These are phyloP conservation scores for Pelecanus crispus DNA, from an alignment of 2,113 vertebrate genomes.

Conservation along the genomic window DNA sequence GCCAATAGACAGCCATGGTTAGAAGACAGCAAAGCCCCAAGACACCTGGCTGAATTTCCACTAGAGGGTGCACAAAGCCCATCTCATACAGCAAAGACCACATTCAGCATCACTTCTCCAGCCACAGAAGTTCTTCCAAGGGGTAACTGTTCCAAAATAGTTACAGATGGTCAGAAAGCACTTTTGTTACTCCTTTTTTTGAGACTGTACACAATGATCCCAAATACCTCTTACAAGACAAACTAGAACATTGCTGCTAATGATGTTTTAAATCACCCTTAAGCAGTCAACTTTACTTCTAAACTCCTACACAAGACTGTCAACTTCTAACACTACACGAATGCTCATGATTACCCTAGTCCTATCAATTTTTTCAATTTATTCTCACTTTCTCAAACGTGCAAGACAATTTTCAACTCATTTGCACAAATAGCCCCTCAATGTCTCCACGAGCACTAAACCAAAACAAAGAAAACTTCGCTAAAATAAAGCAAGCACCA, in stretches of 20 bases:
- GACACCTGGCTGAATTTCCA: background rate
- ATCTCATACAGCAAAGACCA: background rate
- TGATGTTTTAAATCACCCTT: background rate
- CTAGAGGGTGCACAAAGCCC: slow-evolving; percentile 57
- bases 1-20: accelerated
- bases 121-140: no score
- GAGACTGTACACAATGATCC: background rate
- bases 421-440: background rate
- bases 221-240: background rate
- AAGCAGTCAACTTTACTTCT: background rate
- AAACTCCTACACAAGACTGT: background rate
- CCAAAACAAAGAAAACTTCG: background rate
- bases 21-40: background rate
- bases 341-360: background rate
- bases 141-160: background rate
- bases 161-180: background rate
- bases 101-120: accelerated
- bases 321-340: background rate
- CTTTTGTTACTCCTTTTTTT: background rate
- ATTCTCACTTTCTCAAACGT: accelerated
- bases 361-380: background rate
- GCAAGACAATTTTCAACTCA: background rate
- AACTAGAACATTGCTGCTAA: background rate
- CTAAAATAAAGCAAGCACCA: background rate
- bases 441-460: accelerated